Percentiles rank a stretch among this genome's conserved stretches.
Evolutionary conservation across 2,888 invertebrate species (phyloP).

Genomic region (Morinoia aosen): DNA sequence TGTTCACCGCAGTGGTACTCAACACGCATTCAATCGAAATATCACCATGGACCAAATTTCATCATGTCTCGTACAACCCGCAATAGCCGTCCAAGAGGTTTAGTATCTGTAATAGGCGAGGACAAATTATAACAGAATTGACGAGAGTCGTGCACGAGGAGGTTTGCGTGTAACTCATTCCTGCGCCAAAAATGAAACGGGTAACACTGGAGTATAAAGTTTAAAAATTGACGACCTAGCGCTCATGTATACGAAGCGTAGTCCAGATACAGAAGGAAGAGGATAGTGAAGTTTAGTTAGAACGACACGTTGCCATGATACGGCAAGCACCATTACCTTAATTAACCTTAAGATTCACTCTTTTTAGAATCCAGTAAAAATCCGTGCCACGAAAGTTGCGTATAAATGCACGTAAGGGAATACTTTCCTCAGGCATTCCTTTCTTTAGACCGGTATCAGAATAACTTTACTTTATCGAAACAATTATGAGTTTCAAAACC

Average conservation of each 20-base stretch:
- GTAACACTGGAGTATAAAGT: neutral
- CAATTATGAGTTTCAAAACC: no score
- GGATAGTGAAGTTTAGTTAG: no score
- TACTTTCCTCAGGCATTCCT: no score
- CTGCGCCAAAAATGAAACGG: neutral
- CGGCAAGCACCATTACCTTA: no score
- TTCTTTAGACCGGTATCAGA: no score
- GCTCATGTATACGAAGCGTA: neutral
- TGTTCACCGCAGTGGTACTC: neutral
- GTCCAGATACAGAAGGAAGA: neutral
- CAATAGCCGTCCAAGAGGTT: neutral
- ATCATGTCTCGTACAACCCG: neutral
- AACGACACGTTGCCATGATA: no score
- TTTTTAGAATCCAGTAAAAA: no score
- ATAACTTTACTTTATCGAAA: no score
- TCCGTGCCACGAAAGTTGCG: no score
- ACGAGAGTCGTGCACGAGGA: neutral
- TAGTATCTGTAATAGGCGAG: neutral
- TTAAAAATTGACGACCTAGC: neutral
- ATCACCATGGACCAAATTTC: neutral
- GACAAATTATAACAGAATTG: neutral
- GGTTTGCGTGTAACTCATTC: neutral
- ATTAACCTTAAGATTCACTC: no score
- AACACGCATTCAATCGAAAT: neutral
- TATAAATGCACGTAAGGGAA: no score